Base-by-base conservation (phyloP, 2,888 invertebrate species). In the Agriopis marginaria region DNA sequence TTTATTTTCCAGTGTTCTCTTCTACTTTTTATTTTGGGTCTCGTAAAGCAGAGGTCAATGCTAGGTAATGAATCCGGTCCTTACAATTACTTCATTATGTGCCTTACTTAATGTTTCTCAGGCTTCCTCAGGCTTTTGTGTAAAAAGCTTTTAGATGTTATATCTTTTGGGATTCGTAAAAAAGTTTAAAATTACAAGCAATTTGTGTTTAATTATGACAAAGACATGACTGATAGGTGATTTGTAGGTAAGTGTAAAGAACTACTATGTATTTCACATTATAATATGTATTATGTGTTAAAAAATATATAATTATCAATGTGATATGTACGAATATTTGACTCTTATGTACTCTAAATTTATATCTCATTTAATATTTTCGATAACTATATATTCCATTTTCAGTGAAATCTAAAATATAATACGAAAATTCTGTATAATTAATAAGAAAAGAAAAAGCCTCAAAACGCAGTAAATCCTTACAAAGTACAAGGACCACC, bases 31-130 rank as follows among this genome's bases (percentile, higher is more conserved):
- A 62, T 50, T 59, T 53, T 0, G 10, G 58, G 56, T 49, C 5
- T 17, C 14, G 39, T 47, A 55, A 12, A 2, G 47, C 77, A 78
- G 71, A 73, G 82, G 66, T 72, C 66, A 75, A 66, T 76, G 75
- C 65, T 70, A 78, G 75, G 71, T 76, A 67, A 68, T 72, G 71
- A 58, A 68, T 63, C 68, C 11, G 49, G 68, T 74, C 73, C 68
- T 72, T 65, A 71, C 66, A 68, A 72, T 75, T 72, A 66, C 61
- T 74, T 71, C 64, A 70, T 72, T 72, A 73, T 66, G 70, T 70
- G 63, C 65, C 64, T 70, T 66, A 49, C 61, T 71, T 71, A 66
- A 66, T 58, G 61, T 55, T 68, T 51, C 66, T 39, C 56, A 66
- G 59, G 56, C 64, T 55, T 64, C 7, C 58, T 56, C 17, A 14